Evolutionary conservation across 1,140 invertebrate genomes (phyloP), one percentile per base, ranked within the genome.

Genomic region (Helicoverpa zea): DNA sequence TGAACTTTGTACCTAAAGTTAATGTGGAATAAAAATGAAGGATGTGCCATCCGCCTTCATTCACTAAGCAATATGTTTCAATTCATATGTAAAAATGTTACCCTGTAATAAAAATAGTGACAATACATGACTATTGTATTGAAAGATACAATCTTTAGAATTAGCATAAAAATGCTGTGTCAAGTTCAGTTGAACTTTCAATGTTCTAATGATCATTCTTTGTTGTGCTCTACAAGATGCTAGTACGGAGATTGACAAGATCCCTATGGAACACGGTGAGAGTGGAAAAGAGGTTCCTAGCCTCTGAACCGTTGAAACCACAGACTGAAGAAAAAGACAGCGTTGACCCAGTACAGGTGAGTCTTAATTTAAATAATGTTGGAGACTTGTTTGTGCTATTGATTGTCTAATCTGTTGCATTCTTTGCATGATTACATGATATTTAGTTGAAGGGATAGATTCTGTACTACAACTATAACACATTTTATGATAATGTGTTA

Each of bases 341-440:
- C 11, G 59, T 92, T 64, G 92, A 94, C 58, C 83, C 89, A 52
- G 63, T 83, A 14, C 93, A 94, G 90, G 93, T 94, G 82, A 77
- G 80, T 49, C 5, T 54, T 14, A n/a, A 63, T n/a, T 43, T 64
- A 29, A 58, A 30, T 23, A 16, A 74, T 43, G 12, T 23, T 23
- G 23, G 11, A 64, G 12, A 51, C 2, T 11, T 30, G 14, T 52
- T 29, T 64, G 35, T 59, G 11, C 30, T 23, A 23, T 23, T 23
- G 2, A 23, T 23, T 23, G 23, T 23, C 2, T 23, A 23, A 23
- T 23, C 23, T 23, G 23, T 23, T 23, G 23, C 23, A 23, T 23
- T 23, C 23, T 23, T 23, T 23, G 23, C 23, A 1, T 23, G 23
- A 23, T n/a, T n/a, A n/a, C n/a, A n/a, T n/a, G n/a, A n/a, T n/a